phyloP scores from a whole-genome alignment of 2,113 vertebrate species.

The Hippocampus zosterae region DNA sequence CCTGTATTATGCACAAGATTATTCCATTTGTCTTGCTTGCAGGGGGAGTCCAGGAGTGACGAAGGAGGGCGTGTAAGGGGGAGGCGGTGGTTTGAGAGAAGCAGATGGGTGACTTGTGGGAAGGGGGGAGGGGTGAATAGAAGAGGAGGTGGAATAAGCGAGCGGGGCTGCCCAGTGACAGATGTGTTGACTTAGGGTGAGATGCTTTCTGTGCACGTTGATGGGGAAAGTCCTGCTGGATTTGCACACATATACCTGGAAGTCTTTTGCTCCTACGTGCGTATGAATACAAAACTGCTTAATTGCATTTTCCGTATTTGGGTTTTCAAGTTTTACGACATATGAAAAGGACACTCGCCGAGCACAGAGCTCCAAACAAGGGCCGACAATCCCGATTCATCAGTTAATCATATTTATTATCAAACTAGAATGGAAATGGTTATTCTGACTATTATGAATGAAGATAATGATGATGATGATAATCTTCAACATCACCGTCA shows the following conservation, averaged over 20 bases:
- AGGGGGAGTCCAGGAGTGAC: slow-evolving; percentile 2
- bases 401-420: no score
- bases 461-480: no score
- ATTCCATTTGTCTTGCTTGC: slow-evolving; percentile 23
- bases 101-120: slow-evolving; percentile 44
- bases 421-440: no score
- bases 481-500: no score
- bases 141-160: slow-evolving; percentile 24
- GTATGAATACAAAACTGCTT: background rate
- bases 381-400: background rate
- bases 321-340: no score
- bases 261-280: background rate
- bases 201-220: slow-evolving; percentile 23
- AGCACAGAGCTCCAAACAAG: background rate
- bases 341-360: background rate
- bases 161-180: slow-evolving; percentile 32
- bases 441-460: no score
- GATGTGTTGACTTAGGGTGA: slow-evolving; percentile 50
- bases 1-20: slow-evolving; percentile 1
- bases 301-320: background rate
- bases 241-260: slow-evolving; percentile 5
- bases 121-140: slow-evolving; percentile 12
- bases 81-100: slow-evolving; percentile 20
- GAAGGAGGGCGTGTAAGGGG: background rate
- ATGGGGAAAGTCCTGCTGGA: slow-evolving; percentile 15